phyloP scores from a whole-genome alignment of 1,140 invertebrate genomes.

The Antheraea pernyi region DNA sequence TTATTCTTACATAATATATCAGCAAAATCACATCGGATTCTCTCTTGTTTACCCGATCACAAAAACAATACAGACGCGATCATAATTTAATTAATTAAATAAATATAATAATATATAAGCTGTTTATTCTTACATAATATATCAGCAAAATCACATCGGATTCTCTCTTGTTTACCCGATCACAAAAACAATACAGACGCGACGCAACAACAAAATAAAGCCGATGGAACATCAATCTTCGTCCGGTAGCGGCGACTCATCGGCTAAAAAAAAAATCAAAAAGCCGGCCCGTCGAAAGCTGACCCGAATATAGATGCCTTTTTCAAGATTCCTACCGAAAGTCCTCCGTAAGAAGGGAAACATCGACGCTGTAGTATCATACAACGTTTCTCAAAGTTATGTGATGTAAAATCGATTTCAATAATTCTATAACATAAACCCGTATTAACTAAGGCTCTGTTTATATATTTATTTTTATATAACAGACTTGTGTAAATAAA shows the following conservation, averaged over 20 bases:
- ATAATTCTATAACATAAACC: too few relatives aligned
- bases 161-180: constrained; percentile 22
- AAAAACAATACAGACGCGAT: constrained; percentile 37
- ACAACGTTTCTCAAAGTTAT: too few relatives aligned
- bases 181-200: constrained; percentile 36
- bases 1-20: constrained; percentile 23
- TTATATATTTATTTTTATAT: too few relatives aligned
- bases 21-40: constrained; percentile 12
- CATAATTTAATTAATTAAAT: too few relatives aligned
- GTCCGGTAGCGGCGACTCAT: constrained; percentile 32
- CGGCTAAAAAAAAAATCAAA: constrained; percentile 47
- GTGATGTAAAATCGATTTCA: neutral
- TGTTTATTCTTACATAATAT: constrained; percentile 22
- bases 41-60: constrained; percentile 24
- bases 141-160: constrained; percentile 10
- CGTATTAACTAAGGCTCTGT: too few relatives aligned
- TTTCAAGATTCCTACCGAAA: constrained; percentile 46
- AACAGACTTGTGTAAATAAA: too few relatives aligned
- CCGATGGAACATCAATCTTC: constrained; percentile 41
- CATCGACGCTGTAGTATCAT: neutral
- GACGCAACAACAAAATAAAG: constrained; percentile 26
- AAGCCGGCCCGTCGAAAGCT: constrained; percentile 35
- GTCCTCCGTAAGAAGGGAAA: neutral
- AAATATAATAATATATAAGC: neutral
- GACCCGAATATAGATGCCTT: constrained; percentile 53